Conservation (phyloP, 2,113 vertebrate genomes). For the Macrotus californicus region DNA sequence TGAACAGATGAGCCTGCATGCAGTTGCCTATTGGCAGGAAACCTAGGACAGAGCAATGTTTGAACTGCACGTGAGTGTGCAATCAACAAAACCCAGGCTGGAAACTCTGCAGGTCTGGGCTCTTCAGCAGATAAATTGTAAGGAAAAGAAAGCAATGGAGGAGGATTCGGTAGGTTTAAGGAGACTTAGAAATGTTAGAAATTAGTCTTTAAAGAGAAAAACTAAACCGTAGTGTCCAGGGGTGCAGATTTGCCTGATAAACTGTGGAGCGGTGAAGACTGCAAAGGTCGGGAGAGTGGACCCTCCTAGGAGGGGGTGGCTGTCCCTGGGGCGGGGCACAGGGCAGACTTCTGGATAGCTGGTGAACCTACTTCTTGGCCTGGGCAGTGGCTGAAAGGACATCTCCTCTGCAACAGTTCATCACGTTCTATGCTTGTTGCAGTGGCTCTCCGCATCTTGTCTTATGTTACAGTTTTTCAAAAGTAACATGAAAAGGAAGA, state of each 20-base stretch:
- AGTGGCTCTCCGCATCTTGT: not conserved
- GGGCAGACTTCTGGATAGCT: not conserved
- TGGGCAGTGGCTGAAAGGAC: not conserved
- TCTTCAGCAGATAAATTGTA: not conserved
- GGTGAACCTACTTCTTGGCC: not conserved
- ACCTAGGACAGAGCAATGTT: not conserved
- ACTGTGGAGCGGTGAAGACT: not conserved
- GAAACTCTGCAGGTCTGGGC: not conserved
- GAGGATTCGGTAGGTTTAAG: not conserved
- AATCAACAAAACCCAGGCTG: not conserved
- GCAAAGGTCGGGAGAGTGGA: not conserved
- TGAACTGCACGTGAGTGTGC: not conserved
- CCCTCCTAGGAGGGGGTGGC: not conserved
- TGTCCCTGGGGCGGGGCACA: not conserved
- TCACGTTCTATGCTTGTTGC: not conserved
- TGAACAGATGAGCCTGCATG: not conserved
- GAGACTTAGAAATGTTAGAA: not conserved
- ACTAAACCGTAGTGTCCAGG: not conserved
- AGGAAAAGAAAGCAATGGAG: not conserved
- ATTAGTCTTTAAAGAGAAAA: not conserved
- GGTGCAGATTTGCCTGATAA: not conserved
- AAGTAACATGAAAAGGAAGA: not conserved
- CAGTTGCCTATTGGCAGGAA: not conserved
- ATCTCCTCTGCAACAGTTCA: not conserved
- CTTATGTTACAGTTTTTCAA: not conserved